Evolutionary conservation across 2,797 vertebrate genomes (phyloP).

Genomic region (Pachyuromys duprasi): DNA sequence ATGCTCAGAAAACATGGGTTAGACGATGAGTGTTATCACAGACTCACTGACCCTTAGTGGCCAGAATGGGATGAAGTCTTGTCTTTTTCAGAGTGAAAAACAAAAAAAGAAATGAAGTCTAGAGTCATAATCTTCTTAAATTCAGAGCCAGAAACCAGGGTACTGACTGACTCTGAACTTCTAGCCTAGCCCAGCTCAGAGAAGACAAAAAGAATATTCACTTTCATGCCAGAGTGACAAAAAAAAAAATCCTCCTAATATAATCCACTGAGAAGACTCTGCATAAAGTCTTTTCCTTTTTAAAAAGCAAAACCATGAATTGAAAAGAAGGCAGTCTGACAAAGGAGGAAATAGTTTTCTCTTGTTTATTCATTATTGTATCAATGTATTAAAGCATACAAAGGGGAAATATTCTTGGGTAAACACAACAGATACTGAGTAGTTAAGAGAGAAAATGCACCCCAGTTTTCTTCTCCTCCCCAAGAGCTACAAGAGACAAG

Average conservation of each 20-base stretch:
- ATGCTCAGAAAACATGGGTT: neutral
- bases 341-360: conserved; percentile 10
- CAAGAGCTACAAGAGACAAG: neutral
- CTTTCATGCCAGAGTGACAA: neutral
- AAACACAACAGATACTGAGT: neutral
- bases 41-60: neutral
- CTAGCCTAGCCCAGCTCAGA: neutral
- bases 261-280: neutral
- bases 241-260: neutral
- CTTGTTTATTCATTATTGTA: neutral
- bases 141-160: neutral
- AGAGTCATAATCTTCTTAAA: neutral
- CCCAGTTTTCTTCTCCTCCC: neutral
- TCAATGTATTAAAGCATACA: neutral
- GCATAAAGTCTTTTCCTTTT: neutral
- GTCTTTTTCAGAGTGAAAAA: neutral
- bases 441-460: neutral
- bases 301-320: neutral
- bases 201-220: neutral
- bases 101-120: neutral
- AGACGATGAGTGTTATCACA: neutral
- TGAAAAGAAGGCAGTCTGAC: neutral
- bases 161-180: neutral
- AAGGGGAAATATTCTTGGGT: neutral
- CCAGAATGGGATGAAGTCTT: neutral